These are phyloP conservation scores for Xyrauchen texanus DNA, from an alignment of 2,113 vertebrate species.

Conservation along the genomic window DNA sequence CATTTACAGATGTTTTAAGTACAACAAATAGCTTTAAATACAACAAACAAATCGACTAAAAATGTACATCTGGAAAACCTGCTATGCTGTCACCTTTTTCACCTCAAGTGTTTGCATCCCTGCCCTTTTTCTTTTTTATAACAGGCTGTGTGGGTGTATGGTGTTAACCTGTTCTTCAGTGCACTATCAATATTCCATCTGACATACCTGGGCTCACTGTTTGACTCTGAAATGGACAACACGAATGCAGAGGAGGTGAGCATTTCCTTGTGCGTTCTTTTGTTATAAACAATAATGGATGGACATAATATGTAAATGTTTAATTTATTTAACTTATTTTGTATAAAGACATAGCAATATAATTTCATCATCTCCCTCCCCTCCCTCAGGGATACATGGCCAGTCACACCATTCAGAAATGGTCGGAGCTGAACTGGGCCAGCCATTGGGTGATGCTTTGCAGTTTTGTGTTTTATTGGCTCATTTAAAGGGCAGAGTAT, in stretches of 20 bases:
- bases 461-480: slow-evolving; percentile 84
- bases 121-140: neutral
- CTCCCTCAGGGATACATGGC: slow-evolving; percentile 79
- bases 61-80: too few species aligned
- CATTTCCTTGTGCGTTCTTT: neutral
- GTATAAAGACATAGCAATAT: neutral
- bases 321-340: too few species aligned
- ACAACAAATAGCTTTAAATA: too few species aligned
- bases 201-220: slow-evolving; percentile 87
- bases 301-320: too few species aligned
- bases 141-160: slow-evolving; percentile 76
- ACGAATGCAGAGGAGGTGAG: slow-evolving; percentile 81
- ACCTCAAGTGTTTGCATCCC: too few species aligned
- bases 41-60: too few species aligned
- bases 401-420: slow-evolving; percentile 84
- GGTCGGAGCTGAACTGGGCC: slow-evolving; percentile 88
- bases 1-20: too few species aligned
- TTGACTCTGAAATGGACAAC: slow-evolving; percentile 83
- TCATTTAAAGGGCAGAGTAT: slow-evolving; percentile 65
- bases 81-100: too few species aligned
- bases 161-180: slow-evolving; percentile 80
- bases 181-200: slow-evolving; percentile 82
- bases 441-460: slow-evolving; percentile 85
- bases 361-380: slow-evolving; percentile 1
- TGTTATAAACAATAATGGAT: too few species aligned